phyloP scores from a whole-genome alignment of 2,888 invertebrate species.

The Brachypalpus laphriformis region DNA sequence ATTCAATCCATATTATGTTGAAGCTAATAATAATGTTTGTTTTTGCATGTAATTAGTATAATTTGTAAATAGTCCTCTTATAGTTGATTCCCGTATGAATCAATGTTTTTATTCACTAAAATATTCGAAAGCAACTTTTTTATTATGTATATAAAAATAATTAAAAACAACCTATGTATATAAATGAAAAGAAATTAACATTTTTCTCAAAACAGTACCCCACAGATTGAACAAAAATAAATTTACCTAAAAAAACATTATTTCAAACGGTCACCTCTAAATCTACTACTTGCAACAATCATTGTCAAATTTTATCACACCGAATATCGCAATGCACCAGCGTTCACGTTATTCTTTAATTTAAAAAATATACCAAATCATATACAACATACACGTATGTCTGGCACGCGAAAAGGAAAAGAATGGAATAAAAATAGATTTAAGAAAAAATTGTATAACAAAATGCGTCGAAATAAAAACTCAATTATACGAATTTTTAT shows the following conservation, averaged over 20 bases:
- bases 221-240: conserved; percentile 28
- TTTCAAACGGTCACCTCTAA: conserved; percentile 62
- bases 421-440: conserved; percentile 35
- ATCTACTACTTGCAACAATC: conserved; percentile 68
- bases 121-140: conserved; percentile 62
- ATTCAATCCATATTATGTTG: conserved; percentile 12
- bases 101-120: conserved; percentile 18
- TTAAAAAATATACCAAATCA: conserved; percentile 31
- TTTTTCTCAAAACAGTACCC: conserved; percentile 36
- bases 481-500: conserved; percentile 30
- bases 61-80: conserved; percentile 59
- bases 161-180: conserved; percentile 45
- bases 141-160: conserved; percentile 48
- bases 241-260: conserved; percentile 27
- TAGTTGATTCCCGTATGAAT: conserved; percentile 1
- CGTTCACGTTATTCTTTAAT: conserved; percentile 59
- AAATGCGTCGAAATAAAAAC: conserved; percentile 65
- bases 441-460: conserved; percentile 51
- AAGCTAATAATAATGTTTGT: conserved; percentile 6
- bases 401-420: conserved; percentile 52
- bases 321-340: conserved; percentile 62
- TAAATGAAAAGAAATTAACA: conserved; percentile 11
- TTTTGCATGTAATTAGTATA: conserved; percentile 59
- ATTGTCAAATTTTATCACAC: conserved; percentile 59
- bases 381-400: conserved; percentile 19